A percentile compares a stretch with the other conserved stretches of the same genome.
These are phyloP conservation scores for Falco naumanni DNA, from an alignment of 2,797 vertebrate genomes.

Conservation along the genomic window DNA sequence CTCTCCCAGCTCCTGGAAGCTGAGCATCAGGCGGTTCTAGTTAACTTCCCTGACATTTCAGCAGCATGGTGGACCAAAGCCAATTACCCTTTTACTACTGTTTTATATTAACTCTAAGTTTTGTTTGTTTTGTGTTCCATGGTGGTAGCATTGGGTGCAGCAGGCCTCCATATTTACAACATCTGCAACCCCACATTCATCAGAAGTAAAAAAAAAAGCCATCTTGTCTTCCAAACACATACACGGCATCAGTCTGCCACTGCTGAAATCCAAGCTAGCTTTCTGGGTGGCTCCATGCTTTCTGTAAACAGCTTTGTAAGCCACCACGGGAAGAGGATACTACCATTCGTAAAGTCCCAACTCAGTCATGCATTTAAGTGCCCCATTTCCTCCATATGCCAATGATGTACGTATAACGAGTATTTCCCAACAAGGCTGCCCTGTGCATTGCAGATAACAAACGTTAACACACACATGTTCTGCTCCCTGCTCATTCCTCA, in stretches of 20 bases:
- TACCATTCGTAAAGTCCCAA: slow-evolving; percentile 37
- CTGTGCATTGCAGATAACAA: background rate
- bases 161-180: background rate
- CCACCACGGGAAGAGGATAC: background rate
- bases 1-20: background rate
- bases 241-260: background rate
- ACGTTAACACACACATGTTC: background rate
- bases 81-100: background rate
- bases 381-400: slow-evolving; percentile 26
- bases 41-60: background rate
- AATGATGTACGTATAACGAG: background rate
- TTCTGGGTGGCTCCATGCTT: background rate
- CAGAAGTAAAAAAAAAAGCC: background rate
- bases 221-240: background rate
- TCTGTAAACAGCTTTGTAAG: background rate
- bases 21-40: background rate
- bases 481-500: background rate
- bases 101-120: background rate
- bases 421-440: background rate
- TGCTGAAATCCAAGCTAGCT: background rate
- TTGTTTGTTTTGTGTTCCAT: background rate
- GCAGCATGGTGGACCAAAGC: background rate
- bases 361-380: slow-evolving; percentile 11
- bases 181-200: background rate
- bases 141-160: background rate